These are phyloP conservation scores for Xerus inauris DNA, from an alignment of 2,113 vertebrate species.

Conservation along the genomic window DNA sequence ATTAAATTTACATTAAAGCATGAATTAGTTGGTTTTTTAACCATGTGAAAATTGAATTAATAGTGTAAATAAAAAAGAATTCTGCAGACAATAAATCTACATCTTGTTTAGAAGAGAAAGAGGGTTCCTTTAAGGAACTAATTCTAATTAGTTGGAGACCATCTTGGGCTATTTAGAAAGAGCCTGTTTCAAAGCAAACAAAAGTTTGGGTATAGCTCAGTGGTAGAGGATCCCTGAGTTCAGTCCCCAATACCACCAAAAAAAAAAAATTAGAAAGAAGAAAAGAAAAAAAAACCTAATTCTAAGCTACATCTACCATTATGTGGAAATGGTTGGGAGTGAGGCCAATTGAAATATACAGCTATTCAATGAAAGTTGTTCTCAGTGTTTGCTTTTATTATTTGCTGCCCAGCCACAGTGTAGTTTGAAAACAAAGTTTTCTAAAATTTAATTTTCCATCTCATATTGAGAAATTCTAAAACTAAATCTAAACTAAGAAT, in stretches of 20 bases:
- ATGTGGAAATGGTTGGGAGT: slow-evolving; percentile 74
- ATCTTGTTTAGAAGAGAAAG: slow-evolving; percentile 80
- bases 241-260: no score
- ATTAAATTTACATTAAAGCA: slow-evolving; percentile 75
- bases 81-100: slow-evolving; percentile 70
- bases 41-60: slow-evolving; percentile 77
- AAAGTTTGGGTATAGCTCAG: no score
- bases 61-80: slow-evolving; percentile 79
- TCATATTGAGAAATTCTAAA: not conserved
- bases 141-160: no score
- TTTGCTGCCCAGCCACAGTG: slow-evolving; percentile 58
- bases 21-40: slow-evolving; percentile 65
- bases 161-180: no score
- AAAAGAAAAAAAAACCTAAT: no score
- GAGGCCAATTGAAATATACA: slow-evolving; percentile 68
- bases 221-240: no score
- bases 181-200: no score
- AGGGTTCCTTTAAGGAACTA: slow-evolving; percentile 64
- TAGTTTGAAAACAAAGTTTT: slow-evolving; percentile 57
- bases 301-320: slow-evolving; percentile 63
- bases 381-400: slow-evolving; percentile 74
- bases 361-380: slow-evolving; percentile 73
- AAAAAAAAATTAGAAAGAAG: no score
- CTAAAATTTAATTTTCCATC: not conserved
- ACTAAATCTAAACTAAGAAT: not conserved